Base-by-base conservation (phyloP, 2,797 vertebrate genomes). In the Alexandromys oeconomus region DNA sequence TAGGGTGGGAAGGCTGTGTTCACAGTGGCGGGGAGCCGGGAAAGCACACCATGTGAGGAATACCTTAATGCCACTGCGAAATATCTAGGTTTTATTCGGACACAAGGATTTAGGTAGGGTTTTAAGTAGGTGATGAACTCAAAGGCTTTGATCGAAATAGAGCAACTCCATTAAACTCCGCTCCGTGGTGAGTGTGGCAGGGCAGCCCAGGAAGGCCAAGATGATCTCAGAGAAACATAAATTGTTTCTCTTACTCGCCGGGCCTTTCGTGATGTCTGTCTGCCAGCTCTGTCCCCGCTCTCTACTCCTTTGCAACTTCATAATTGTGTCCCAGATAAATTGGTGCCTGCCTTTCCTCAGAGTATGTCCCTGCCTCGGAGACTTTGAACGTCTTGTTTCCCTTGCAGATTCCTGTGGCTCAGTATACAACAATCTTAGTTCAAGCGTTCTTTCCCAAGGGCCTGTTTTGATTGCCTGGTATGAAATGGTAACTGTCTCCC, bases 31-130 rank as follows among this genome's bases (percentile, higher is more conserved):
- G 0, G 7, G 9, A 23, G 57, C 21, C 2, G 21, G 27, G 23
- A n/a, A 12, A 19, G 31, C 31, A 54, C 8, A 43, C 10, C 0
- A 0, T 4, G 2, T 6, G 34, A 51, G 15, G 82, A 51, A 40
- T 21, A 9, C n/a, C 69, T 78, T 29, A 27, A 46, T n/a, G 61
- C 19, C 34, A 5, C 37, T 77, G 69, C 21, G 63, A 87, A 43
- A 51, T 25, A 5, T 78, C 46, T 37, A 40, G 17, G 21, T 65
- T 94, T 63, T 88, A 63, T 48, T 54, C 31, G 54, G 84, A 54
- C 31, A 40, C 34, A 34, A 81, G 27, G 21, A 69, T 25, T 10
- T 85, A 61, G 9, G 7, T 11, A 21, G 12, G 31, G 12, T 84
- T 78, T 80, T 15, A 67, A 73, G 71, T 8, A 34, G 29, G 23